Conservation (phyloP, 2,888 invertebrate genomes). For the Leucozona laternaria region DNA sequence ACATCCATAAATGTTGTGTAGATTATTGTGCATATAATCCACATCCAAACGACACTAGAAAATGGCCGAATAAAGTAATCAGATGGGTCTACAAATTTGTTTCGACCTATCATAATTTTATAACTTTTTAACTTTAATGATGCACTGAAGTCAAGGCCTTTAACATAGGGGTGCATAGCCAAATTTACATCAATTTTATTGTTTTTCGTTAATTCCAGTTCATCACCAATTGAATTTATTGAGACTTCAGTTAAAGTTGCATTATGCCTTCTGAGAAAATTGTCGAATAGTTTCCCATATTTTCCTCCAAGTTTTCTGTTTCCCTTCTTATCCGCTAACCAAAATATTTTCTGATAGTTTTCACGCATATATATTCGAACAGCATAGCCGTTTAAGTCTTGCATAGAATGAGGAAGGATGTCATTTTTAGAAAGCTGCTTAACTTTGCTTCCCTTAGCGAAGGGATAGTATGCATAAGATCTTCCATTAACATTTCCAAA, state of each 20-base stretch:
- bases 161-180: fast-evolving
- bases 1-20: not conserved
- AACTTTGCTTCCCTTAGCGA: not conserved
- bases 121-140: not conserved
- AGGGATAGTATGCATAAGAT: conserved; percentile 25
- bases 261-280: not conserved
- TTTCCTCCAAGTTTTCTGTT: not conserved
- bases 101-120: not conserved
- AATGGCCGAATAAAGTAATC: not conserved
- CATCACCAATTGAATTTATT: not conserved
- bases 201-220: not conserved
- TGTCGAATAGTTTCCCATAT: not conserved
- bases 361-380: conserved; percentile 10
- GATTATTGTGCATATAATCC: not conserved
- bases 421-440: not conserved
- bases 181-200: not conserved
- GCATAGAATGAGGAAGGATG: not conserved
- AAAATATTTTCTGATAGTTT: not conserved
- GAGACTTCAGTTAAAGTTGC: not conserved
- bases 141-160: not conserved
- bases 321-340: not conserved
- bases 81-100: not conserved
- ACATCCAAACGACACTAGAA: not conserved
- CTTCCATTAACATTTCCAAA: conserved; percentile 14
- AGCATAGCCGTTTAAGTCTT: conserved; percentile 31